Evolutionary conservation across 2,113 vertebrate genomes (phyloP).

Genomic region (Gymnogyps californianus): DNA sequence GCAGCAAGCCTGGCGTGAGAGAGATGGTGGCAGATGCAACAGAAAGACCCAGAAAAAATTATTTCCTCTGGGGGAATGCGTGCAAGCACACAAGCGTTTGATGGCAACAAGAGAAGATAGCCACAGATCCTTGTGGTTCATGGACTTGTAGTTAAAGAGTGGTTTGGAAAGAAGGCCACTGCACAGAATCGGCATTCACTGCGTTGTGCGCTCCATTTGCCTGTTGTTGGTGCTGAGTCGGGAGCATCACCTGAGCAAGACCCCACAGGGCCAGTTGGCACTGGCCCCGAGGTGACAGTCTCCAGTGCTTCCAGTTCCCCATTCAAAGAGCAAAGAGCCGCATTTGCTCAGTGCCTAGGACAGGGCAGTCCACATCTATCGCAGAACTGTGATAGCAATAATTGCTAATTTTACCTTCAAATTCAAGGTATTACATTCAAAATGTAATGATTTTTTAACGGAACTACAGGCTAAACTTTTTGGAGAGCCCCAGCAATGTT

Average conservation of each 20-base stretch:
- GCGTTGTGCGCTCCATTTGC: fast-evolving
- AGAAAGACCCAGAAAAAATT: background rate
- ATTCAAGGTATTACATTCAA: too few relatives aligned
- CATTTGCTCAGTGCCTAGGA: fast-evolving
- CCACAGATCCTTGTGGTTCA: fast-evolving
- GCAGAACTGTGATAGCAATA: fast-evolving
- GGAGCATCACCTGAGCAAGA: background rate
- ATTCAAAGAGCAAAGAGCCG: background rate
- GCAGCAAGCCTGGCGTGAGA: background rate
- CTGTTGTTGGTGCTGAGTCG: fast-evolving
- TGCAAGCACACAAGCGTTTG: too few relatives aligned
- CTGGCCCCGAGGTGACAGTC: background rate
- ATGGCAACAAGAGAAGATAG: background rate
- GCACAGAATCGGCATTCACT: background rate
- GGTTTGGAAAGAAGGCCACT: background rate
- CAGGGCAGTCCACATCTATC: background rate
- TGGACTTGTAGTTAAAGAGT: background rate
- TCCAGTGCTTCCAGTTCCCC: background rate
- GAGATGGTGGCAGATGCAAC: background rate
- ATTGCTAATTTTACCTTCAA: background rate
- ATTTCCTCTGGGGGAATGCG: fast-evolving
- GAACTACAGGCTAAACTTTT: background rate
- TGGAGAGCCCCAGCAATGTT: background rate
- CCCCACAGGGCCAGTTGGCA: background rate
- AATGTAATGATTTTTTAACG: background rate